phyloP scores from a whole-genome alignment of 2,888 invertebrate genomes.

The Orthonychiurus folsomi region DNA sequence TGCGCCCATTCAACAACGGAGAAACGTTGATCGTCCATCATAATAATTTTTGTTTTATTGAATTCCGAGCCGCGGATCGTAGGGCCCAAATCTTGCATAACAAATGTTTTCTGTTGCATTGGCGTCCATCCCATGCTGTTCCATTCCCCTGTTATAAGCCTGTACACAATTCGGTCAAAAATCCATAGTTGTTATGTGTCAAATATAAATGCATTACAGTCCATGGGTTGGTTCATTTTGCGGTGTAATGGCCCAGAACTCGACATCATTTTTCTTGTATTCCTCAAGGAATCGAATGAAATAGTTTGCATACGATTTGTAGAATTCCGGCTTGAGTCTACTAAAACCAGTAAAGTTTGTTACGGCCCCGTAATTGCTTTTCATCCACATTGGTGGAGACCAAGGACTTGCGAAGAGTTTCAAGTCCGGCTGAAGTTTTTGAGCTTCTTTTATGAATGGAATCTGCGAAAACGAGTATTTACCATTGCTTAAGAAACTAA shows the following conservation, averaged over 20 bases:
- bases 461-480: constrained; percentile 12
- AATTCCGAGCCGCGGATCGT: constrained; percentile 51
- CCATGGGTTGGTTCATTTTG: constrained; percentile 78
- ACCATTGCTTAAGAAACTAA: neutral
- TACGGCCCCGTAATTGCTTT: constrained; percentile 47
- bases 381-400: constrained; percentile 53
- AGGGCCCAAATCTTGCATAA: constrained; percentile 65
- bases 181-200: too few relatives aligned
- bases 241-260: constrained; percentile 75
- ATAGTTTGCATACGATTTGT: constrained; percentile 49
- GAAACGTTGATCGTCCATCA: constrained; percentile 57
- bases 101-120: constrained; percentile 56
- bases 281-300: constrained; percentile 52
- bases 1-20: constrained; percentile 45
- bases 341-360: too few relatives aligned
- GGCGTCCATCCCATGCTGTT: constrained; percentile 72
- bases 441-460: constrained; percentile 21
- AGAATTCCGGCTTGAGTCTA: constrained; percentile 43
- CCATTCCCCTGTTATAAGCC: constrained; percentile 47
- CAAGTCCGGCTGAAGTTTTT: constrained; percentile 7
- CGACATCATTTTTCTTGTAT: constrained; percentile 58
- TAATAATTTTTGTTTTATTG: constrained; percentile 58
- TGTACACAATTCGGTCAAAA: too few relatives aligned
- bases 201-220: constrained; percentile 50
- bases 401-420: constrained; percentile 49